Evolutionary conservation across 2,888 invertebrate species (phyloP).

Genomic region (Uropetala carovei): DNA sequence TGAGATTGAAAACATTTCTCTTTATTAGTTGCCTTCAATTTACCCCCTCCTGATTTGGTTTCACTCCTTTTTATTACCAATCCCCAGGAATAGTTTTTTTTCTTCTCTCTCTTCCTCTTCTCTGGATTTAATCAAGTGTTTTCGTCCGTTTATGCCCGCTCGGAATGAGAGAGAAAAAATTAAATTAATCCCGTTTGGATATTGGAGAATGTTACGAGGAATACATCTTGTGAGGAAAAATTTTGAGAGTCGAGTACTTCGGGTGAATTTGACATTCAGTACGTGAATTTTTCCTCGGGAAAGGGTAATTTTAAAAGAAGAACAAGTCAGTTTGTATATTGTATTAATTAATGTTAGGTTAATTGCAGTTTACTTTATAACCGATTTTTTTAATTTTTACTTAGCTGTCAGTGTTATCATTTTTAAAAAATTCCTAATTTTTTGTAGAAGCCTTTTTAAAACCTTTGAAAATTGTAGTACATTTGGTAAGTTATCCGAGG

Average conservation of each 20-base stretch:
- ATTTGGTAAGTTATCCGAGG: too few relatives aligned
- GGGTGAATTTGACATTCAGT: too few relatives aligned
- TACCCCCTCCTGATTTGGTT: neutral
- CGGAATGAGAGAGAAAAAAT: neutral
- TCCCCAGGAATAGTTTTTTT: neutral
- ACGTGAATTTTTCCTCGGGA: too few relatives aligned
- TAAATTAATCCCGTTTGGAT: neutral
- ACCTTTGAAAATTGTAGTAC: too few relatives aligned
- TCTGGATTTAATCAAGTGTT: conserved; percentile 15
- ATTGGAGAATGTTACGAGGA: neutral
- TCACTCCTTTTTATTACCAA: conserved; percentile 33
- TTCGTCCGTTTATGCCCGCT: neutral
- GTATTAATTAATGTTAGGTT: too few relatives aligned
- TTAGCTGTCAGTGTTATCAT: too few relatives aligned
- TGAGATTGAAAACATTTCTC: conserved; percentile 57
- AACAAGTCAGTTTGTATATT: too few relatives aligned
- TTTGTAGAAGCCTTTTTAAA: too few relatives aligned
- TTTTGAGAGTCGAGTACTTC: neutral
- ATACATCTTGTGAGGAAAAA: neutral
- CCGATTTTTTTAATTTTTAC: too few relatives aligned
- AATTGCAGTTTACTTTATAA: too few relatives aligned
- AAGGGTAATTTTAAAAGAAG: too few relatives aligned
- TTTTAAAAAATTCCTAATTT: too few relatives aligned
- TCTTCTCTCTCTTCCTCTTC: neutral
- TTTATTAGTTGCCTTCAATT: conserved; percentile 46